Evolutionary conservation across 2,888 invertebrate species (phyloP).

Genomic region (Maniola hyperantus): DNA sequence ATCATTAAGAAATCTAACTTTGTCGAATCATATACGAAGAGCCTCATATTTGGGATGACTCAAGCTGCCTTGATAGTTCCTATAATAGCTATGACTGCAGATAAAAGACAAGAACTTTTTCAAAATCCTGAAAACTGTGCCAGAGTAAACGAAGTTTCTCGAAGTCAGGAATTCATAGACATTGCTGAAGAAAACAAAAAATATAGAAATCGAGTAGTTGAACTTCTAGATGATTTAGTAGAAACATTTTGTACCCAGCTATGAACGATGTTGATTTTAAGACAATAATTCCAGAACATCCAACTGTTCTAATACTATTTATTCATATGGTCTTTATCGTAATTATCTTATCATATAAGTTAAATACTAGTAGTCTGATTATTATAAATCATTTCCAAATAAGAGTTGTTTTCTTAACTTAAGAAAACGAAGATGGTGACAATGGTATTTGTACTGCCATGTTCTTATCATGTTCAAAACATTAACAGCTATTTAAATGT

Average conservation of each 20-base stretch:
- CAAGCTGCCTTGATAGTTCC: conserved; percentile 69
- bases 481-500: not conserved
- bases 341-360: conserved; percentile 8
- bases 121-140: conserved; percentile 50
- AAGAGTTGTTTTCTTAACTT: conserved; percentile 26
- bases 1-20: conserved; percentile 52
- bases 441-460: conserved; percentile 7
- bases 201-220: conserved; percentile 71
- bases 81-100: conserved; percentile 53
- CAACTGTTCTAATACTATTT: not conserved
- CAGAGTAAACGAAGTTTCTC: conserved; percentile 54
- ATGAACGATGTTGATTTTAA: not conserved
- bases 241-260: conserved; percentile 59
- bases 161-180: conserved; percentile 62
- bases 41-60: conserved; percentile 62
- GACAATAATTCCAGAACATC: not conserved
- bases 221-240: conserved; percentile 81
- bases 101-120: conserved; percentile 56
- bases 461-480: conserved; percentile 12
- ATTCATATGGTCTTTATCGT: not conserved
- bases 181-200: conserved; percentile 52
- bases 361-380: conserved; percentile 1
- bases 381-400: conserved; percentile 6
- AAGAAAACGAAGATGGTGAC: not conserved
- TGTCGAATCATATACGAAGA: conserved; percentile 55